phyloP scores from a whole-genome alignment of 2,113 vertebrate genomes.

The Clarias batrachus region DNA sequence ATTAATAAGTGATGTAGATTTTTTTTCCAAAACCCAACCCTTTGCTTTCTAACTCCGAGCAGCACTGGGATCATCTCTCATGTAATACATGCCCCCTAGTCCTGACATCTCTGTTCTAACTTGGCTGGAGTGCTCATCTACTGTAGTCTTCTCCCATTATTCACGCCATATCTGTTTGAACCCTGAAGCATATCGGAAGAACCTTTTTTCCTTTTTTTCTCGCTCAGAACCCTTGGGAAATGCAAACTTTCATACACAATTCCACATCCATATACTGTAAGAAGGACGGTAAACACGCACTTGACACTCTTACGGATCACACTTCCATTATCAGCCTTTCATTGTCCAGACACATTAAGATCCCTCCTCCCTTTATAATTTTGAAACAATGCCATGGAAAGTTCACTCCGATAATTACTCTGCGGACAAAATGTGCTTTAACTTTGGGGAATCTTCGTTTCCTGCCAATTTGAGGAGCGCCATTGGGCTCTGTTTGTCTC shows the following conservation, averaged over 20 bases:
- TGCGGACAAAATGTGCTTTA: slow-evolving; percentile 63
- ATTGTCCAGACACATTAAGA: slow-evolving; percentile 49
- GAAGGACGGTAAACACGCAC: slow-evolving; percentile 18
- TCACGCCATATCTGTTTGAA: not conserved
- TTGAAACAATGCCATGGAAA: slow-evolving; percentile 51
- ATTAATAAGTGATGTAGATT: not conserved
- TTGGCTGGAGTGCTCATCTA: too few species aligned
- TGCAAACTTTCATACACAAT: not conserved
- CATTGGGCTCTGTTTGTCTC: slow-evolving; percentile 72
- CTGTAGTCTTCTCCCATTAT: not conserved
- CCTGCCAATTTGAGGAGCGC: slow-evolving; percentile 66
- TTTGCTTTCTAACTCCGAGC: not conserved
- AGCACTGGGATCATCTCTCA: not conserved
- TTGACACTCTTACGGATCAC: slow-evolving; percentile 19
- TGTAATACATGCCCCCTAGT: not conserved
- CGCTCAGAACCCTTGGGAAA: not conserved
- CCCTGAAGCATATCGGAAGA: not conserved
- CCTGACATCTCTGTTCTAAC: not conserved
- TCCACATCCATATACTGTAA: not conserved
- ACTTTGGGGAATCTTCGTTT: slow-evolving; percentile 61
- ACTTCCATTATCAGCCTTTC: slow-evolving; percentile 41
- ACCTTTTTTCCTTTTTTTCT: not conserved
- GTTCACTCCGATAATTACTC: slow-evolving; percentile 60
- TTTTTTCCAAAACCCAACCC: not conserved
- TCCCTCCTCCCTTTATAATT: slow-evolving; percentile 41